Percentiles rank a stretch among this genome's conserved stretches.
Conservation (phyloP, 2,797 vertebrate genomes). For the Artibeus lituratus region DNA sequence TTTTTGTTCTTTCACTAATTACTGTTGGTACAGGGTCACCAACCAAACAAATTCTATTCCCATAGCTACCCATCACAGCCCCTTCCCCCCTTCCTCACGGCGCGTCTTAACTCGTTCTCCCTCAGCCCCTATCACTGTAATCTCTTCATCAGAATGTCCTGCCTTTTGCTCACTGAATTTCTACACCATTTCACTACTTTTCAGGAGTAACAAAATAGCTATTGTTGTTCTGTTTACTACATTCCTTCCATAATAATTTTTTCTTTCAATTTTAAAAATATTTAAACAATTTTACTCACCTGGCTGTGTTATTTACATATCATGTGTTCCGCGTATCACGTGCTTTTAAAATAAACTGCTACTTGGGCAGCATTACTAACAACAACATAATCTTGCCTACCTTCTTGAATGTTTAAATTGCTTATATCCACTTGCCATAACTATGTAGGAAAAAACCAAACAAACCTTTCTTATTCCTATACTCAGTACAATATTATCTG, state of each 20-base stretch:
- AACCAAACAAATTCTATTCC: background rate
- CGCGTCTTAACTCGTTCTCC: background rate
- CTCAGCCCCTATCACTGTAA: fast-evolving
- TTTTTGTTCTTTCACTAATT: background rate
- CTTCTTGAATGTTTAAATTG: background rate
- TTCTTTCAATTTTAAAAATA: background rate
- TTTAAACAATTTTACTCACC: background rate
- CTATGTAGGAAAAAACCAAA: background rate
- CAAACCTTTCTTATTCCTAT: background rate
- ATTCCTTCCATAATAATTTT: background rate
- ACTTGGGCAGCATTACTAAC: background rate
- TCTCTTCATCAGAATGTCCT: background rate
- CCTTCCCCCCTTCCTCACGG: background rate
- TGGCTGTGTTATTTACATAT: background rate
- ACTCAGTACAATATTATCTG: background rate
- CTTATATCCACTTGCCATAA: background rate
- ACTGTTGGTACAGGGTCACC: background rate
- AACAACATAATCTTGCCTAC: background rate
- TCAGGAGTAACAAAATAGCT: background rate
- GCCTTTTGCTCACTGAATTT: background rate
- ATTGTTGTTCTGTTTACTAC: background rate
- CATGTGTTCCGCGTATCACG: background rate
- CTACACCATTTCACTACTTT: background rate
- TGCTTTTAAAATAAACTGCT: background rate
- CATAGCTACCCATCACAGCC: background rate